Evolutionary conservation across 2,888 invertebrate species (phyloP), one percentile per base, ranked within the genome.

Genomic region (Parascotia fuliginaria): DNA sequence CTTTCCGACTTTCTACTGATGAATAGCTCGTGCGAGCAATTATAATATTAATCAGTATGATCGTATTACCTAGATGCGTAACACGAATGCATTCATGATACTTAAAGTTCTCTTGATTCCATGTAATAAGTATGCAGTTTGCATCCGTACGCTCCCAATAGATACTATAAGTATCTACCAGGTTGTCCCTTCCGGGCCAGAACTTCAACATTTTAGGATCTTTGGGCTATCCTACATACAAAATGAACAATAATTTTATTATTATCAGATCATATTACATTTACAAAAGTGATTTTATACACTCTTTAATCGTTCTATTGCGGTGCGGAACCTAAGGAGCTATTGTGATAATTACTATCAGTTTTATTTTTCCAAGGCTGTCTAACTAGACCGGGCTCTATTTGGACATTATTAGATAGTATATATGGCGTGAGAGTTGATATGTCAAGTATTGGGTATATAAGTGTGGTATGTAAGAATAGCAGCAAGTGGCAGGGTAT

Each of bases 31-130:
- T 83, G 78, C 82, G 76, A 83, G 77, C 87, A 89, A 91, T 91
- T 92, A 91, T 85, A 89, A 89, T 92, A 90, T 92, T 90, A 92
- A 90, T 89, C 87, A 89, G 89, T 83, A 84, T 87, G 87, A 86
- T 85, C 88, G 81, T 83, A 85, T 79, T 77, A 75, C 77, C 73
- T 66, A 83, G 83, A 83, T 83, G 86, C 84, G 81, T 84, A 83
- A 83, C 80, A 73, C 70, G 75, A 79, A 77, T 81, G 80, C 84
- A 87, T 87, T 87, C 83, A 84, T 82, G 82, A 77, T 74, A 62
- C 57, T 65, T 44, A 43, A 56, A 38, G 22, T 40, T 34, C 38
- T 19, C 42, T 11, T 29, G 39, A 13, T 14, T 42, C 16, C 44
- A 38, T 24, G 37, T 24, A 22, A 32, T 13, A 37, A 4, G 28